Evolutionary conservation across 2,113 vertebrate species (phyloP).

Genomic region (Columba livia): DNA sequence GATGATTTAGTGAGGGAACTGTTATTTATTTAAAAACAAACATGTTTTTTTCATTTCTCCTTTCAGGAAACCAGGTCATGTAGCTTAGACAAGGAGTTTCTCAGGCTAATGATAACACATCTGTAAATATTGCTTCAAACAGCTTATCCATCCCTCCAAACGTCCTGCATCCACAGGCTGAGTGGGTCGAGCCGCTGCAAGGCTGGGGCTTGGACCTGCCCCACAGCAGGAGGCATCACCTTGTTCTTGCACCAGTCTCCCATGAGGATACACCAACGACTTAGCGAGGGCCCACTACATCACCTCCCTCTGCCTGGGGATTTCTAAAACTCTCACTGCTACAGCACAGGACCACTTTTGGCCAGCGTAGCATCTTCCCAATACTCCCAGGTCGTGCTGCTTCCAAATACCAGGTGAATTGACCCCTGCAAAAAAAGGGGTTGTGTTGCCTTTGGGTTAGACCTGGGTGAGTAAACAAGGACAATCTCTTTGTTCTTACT

Average conservation of each 20-base stretch:
- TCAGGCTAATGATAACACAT: slow-evolving; percentile 26
- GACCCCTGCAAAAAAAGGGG: not conserved
- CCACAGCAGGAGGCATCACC: not conserved
- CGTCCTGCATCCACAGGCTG: not conserved
- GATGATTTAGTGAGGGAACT: slow-evolving; percentile 79
- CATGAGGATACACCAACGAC: rapidly evolving
- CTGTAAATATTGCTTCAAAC: slow-evolving; percentile 25
- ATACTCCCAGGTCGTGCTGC: rapidly evolving
- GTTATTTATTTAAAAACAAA: slow-evolving; percentile 81
- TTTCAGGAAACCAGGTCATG: slow-evolving; percentile 72
- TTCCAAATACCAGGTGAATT: not conserved
- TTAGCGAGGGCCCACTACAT: rapidly evolving
- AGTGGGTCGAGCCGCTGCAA: rapidly evolving
- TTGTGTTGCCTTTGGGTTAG: not conserved
- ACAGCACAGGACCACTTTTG: rapidly evolving
- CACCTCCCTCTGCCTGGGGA: not conserved
- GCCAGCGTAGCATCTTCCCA: not conserved
- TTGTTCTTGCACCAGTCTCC: not conserved
- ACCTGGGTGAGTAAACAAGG: not conserved
- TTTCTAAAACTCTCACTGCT: not conserved
- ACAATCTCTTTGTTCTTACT: not conserved
- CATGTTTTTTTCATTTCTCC: slow-evolving; percentile 68
- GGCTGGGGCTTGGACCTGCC: rapidly evolving
- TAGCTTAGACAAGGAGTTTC: slow-evolving; percentile 27
- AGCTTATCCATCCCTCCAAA: not conserved